phyloP scores from a whole-genome alignment of 2,888 invertebrate species.

The Enchytraeus crypticus region DNA sequence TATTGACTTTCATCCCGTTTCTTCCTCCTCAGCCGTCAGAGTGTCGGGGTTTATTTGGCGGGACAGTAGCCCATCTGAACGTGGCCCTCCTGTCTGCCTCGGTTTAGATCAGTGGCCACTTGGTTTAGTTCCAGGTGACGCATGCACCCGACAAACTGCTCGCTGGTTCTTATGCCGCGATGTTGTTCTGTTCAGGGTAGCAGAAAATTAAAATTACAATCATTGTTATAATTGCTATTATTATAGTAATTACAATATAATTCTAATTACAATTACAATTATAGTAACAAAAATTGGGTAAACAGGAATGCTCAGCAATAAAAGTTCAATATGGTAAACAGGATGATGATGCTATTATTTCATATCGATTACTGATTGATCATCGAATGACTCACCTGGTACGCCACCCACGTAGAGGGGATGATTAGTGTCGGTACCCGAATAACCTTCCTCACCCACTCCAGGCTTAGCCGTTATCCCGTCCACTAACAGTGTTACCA shows the following conservation, averaged over 20 bases:
- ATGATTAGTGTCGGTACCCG: slow-evolving; percentile 69
- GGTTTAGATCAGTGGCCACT: slow-evolving; percentile 74
- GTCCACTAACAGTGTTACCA: slow-evolving; percentile 78
- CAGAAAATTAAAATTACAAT: no score
- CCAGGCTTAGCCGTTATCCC: slow-evolving; percentile 63
- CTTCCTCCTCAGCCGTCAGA: no score
- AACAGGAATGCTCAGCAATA: no score
- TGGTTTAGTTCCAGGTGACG: slow-evolving; percentile 70
- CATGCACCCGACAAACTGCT: slow-evolving; percentile 76
- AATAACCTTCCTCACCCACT: slow-evolving; percentile 58
- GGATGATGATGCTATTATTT: no score
- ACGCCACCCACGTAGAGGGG: slow-evolving; percentile 87
- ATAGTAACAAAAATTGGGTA: no score
- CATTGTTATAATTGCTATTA: no score
- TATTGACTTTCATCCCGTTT: no score
- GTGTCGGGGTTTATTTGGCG: no score
- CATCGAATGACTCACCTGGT: slow-evolving; percentile 49
- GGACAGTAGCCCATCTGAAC: slow-evolving; percentile 73
- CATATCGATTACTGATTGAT: background rate
- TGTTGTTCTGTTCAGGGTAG: slow-evolving; percentile 27
- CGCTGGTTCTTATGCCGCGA: slow-evolving; percentile 62
- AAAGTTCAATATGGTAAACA: no score
- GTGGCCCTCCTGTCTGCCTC: slow-evolving; percentile 62
- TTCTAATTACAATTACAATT: no score
- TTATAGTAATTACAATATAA: no score